Conservation (phyloP, 2,113 vertebrate species). For the Zapornia atra region DNA sequence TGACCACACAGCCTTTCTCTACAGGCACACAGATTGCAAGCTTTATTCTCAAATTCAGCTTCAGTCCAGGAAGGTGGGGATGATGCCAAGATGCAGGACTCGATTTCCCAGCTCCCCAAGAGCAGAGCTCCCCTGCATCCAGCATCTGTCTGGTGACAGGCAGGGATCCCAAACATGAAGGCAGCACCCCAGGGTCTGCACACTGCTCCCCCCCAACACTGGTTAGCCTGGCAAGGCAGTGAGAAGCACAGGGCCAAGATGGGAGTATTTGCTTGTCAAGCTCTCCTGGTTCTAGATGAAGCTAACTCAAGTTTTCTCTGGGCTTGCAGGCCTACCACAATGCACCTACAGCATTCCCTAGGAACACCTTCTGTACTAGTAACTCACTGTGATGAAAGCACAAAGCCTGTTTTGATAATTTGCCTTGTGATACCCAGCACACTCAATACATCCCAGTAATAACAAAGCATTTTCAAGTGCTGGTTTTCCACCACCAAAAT, state of each 20-base stretch:
- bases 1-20: background rate
- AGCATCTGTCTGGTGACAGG: background rate
- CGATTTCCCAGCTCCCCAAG: background rate
- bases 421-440: background rate
- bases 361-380: background rate
- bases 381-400: background rate
- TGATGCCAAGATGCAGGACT: background rate
- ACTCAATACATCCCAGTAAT: background rate
- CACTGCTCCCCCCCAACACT: fast-evolving
- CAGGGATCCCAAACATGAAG: background rate
- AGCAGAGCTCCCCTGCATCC: background rate
- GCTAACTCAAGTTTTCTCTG: background rate
- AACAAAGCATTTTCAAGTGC: background rate
- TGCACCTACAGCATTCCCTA: background rate
- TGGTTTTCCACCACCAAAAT: background rate
- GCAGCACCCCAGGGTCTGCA: background rate
- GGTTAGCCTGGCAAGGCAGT: background rate
- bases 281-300: background rate
- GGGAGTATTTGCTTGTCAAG: background rate
- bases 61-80: no score
- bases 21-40: background rate
- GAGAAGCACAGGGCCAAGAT: no score
- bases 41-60: background rate
- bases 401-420: background rate
- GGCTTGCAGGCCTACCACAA: background rate